A percentile compares a stretch with the other conserved stretches of the same genome.
Evolutionary conservation across 2,888 invertebrate genomes (phyloP).

Genomic region (Sminthurides aquaticus): DNA sequence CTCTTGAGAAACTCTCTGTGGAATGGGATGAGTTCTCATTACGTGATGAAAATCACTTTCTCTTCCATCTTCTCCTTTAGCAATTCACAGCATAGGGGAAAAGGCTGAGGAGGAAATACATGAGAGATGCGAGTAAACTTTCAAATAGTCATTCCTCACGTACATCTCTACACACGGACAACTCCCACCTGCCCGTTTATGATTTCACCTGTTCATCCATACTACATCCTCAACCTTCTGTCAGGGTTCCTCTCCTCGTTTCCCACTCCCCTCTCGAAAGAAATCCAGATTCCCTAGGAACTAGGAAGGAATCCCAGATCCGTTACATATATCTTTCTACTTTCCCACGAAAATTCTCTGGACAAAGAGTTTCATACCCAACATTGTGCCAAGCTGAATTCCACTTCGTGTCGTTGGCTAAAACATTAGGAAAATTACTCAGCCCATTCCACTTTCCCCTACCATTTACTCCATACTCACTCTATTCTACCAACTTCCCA

Average conservation of each 20-base stretch:
- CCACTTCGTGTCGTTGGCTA: not conserved
- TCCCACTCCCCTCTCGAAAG: not conserved
- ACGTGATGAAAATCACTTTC: slow-evolving; percentile 28
- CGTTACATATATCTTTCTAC: too few species aligned
- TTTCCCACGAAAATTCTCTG: too few species aligned
- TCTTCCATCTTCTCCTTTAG: not conserved
- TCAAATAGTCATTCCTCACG: not conserved
- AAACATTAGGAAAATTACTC: slow-evolving; percentile 1
- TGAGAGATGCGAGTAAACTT: slow-evolving; percentile 8
- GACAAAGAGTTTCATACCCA: too few species aligned
- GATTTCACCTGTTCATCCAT: not conserved
- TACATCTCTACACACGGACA: slow-evolving; percentile 7
- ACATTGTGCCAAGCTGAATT: not conserved
- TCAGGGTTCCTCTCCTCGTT: not conserved
- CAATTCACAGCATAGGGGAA: not conserved
- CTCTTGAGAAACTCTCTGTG: not conserved
- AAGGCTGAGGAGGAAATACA: not conserved
- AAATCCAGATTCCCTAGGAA: too few species aligned
- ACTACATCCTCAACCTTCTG: not conserved
- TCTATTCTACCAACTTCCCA: not conserved
- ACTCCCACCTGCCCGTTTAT: slow-evolving; percentile 10
- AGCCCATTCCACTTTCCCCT: not conserved
- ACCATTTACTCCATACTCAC: not conserved
- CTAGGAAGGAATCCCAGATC: too few species aligned
- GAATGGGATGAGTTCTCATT: slow-evolving; percentile 11